A percentile compares a stretch with the other conserved stretches of the same genome.
Conservation (phyloP, 2,797 vertebrate genomes). For the Vireo griseus region DNA sequence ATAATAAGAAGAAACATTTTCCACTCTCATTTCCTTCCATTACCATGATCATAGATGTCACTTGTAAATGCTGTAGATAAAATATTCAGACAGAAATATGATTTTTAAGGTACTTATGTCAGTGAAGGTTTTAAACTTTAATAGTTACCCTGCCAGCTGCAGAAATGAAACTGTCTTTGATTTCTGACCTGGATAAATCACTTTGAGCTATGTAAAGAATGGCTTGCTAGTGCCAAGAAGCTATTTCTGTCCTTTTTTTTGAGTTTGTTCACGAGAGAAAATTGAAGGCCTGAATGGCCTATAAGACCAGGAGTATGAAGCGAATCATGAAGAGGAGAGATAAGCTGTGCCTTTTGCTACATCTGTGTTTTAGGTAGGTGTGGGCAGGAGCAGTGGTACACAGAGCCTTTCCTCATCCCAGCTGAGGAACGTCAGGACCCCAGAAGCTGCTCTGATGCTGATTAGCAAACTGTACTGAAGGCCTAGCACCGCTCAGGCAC, state of each 20-base stretch:
- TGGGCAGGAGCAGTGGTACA: background rate
- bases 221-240: background rate
- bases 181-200: constrained; percentile 45
- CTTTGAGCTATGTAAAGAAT: background rate
- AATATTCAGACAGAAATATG: constrained; percentile 18
- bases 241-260: background rate
- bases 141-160: constrained; percentile 9
- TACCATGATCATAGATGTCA: constrained; percentile 1
- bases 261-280: background rate
- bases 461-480: background rate
- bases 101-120: background rate
- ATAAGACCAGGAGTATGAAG: background rate
- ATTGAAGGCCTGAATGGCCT: background rate
- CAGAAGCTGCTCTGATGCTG: background rate
- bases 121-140: constrained; percentile 31
- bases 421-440: background rate
- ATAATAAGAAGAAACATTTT: background rate
- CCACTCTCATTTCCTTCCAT: background rate
- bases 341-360: background rate
- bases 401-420: background rate
- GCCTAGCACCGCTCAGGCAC: background rate
- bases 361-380: background rate
- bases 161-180: constrained; percentile 33
- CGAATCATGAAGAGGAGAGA: background rate
- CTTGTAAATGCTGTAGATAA: background rate